These are phyloP conservation scores for Zonotrichia leucophrys DNA, from an alignment of 2,113 vertebrate species.

Conservation along the genomic window DNA sequence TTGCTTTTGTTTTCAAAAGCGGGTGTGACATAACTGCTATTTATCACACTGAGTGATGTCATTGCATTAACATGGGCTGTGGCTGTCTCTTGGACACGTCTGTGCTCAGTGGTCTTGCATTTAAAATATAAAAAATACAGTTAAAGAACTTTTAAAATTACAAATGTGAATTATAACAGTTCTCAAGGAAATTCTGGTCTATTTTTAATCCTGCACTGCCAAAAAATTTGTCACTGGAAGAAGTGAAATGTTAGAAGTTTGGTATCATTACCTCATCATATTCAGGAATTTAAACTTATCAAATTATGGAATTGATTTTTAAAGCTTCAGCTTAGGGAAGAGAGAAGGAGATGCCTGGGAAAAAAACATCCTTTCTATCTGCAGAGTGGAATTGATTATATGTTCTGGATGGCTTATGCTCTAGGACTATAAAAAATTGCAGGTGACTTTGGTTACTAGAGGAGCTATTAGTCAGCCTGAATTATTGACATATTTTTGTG, in stretches of 20 bases:
- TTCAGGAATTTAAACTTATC: conserved; percentile 19
- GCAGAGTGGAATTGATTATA: conserved; percentile 46
- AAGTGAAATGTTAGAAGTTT: not conserved
- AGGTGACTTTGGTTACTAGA: conserved; percentile 51
- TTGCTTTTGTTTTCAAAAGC: not conserved
- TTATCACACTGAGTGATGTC: not conserved
- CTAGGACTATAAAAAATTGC: conserved; percentile 48
- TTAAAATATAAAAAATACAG: not conserved
- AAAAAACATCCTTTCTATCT: conserved; percentile 14
- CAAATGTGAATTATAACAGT: not conserved
- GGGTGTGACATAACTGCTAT: not conserved
- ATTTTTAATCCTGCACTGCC: not conserved
- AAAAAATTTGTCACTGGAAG: not conserved
- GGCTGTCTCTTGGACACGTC: not conserved
- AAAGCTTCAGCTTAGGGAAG: not conserved
- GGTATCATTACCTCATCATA: not conserved
- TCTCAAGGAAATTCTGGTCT: not conserved
- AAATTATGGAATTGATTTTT: conserved; percentile 16
- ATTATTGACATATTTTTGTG: conserved; percentile 61
- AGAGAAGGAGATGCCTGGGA: not conserved
- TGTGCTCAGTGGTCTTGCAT: not conserved
- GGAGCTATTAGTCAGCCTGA: conserved; percentile 50
- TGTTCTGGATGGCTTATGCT: conserved; percentile 50
- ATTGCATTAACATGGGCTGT: not conserved
- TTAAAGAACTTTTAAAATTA: not conserved